Percentiles rank a stretch among this genome's conserved stretches.
Evolutionary conservation across 2,888 invertebrate genomes (phyloP).

Genomic region (Drosophila koepferae): DNA sequence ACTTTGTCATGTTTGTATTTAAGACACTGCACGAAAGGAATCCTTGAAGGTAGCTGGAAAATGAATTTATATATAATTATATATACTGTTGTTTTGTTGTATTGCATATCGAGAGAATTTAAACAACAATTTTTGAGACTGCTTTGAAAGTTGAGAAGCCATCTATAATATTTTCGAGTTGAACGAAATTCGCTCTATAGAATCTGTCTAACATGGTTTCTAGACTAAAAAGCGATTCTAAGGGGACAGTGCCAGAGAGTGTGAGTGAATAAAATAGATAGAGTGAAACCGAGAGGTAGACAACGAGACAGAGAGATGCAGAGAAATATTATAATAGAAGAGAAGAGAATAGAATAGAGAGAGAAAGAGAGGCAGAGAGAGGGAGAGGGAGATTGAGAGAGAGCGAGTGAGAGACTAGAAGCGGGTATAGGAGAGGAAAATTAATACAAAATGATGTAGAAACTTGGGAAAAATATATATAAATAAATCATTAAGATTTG

Average conservation of each 20-base stretch:
- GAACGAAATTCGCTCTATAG: neutral
- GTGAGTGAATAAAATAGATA: too few species aligned
- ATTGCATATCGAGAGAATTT: neutral
- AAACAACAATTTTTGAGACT: neutral
- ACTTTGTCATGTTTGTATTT: slow-evolving; percentile 1
- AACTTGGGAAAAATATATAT: neutral
- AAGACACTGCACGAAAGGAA: neutral
- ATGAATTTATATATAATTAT: neutral
- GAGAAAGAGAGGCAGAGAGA: neutral
- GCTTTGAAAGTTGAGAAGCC: neutral
- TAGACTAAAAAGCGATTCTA: neutral
- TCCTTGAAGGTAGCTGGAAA: neutral
- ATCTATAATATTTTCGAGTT: neutral
- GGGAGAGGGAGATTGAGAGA: neutral
- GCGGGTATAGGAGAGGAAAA: too few species aligned
- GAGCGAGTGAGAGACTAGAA: neutral
- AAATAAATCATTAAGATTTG: too few species aligned
- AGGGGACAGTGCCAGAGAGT: neutral
- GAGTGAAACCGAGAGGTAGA: too few species aligned
- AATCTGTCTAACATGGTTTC: neutral
- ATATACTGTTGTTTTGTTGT: neutral
- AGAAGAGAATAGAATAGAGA: neutral
- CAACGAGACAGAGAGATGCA: neutral
- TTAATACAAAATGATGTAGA: too few species aligned
- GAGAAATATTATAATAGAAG: neutral